Evolutionary conservation across 2,888 invertebrate genomes (phyloP).

Genomic region (Crepidodera aurea): DNA sequence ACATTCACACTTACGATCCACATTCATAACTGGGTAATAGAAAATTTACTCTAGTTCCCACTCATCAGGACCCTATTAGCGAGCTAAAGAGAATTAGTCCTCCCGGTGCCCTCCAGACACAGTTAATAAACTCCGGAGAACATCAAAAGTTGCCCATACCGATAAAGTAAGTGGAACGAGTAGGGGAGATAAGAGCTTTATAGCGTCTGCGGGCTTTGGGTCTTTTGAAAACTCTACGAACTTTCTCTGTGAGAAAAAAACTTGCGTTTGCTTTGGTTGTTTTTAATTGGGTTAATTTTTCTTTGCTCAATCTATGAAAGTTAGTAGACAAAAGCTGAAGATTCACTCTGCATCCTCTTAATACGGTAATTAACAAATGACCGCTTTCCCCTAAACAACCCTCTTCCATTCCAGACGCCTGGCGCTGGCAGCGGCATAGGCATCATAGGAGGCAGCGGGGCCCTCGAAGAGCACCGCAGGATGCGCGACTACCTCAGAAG

Average conservation of each 20-base stretch:
- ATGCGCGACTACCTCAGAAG: constrained; percentile 80
- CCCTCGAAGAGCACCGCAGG: constrained; percentile 74
- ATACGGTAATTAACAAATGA: background rate
- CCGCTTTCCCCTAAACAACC: background rate
- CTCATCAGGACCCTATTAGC: constrained; percentile 17
- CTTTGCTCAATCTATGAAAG: no score
- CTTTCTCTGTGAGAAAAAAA: background rate
- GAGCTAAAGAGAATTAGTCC: constrained; percentile 12
- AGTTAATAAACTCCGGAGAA: constrained; percentile 19
- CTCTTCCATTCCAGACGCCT: constrained; percentile 56
- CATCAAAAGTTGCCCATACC: constrained; percentile 13
- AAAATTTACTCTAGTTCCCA: constrained; percentile 12
- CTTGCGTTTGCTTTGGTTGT: background rate
- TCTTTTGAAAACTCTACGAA: background rate
- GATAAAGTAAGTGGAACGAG: constrained; percentile 7
- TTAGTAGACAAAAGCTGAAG: no score
- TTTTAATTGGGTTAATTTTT: background rate
- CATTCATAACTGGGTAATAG: background rate
- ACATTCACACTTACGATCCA: no score
- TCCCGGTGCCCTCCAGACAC: constrained; percentile 13
- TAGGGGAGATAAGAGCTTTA: constrained; percentile 14
- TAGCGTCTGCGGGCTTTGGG: background rate
- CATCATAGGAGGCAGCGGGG: constrained; percentile 53
- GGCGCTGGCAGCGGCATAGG: constrained; percentile 7
- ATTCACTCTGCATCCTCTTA: no score